Evolutionary conservation across 2,888 invertebrate genomes (phyloP), one percentile per base, ranked within the genome.

Genomic region (Cantharis rustica): DNA sequence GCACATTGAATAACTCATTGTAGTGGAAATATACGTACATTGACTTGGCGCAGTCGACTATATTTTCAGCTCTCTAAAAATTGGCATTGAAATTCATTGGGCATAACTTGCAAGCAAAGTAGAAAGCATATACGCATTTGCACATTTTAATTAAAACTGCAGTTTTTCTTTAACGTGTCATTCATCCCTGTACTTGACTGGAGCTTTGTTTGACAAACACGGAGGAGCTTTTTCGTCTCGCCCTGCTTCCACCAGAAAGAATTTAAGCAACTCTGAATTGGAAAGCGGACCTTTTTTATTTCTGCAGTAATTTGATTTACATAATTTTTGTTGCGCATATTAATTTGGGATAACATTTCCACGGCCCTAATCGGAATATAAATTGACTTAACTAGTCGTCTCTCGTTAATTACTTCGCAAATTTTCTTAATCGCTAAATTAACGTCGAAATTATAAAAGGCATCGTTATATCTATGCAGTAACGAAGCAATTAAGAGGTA

Each of bases 131-230:
- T 20, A 31, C 27, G 47, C 73, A 70, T 31, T 74, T 74, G 69
- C 69, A 69, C 74, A 74, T 69, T 74, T 74, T 74, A 74, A 74
- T 74, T 74, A 64, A 74, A 74, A 74, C 63, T 47, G 47, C 47
- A 47, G 47, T 47, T 47, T 47, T 47, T 47, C 47, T 47, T n/a
- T 7, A 47, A 47, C 47, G 7, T 47, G 47, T n/a, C n/a, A n/a
- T 47, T 47, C 47, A 47, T 47, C n/a, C 47, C 9, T 47, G 47
- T 47, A n/a, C 47, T 47, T 47, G 47, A 47, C 47, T 47, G 7
- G n/a, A 47, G 47, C 47, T 47, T n/a, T n/a, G 47, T 47, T 47
- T n/a, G 47, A 4, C 7, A 47, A 47, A 47, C n/a, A 47, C 9
- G 47, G n/a, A n/a, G n/a, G 47, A 47, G 47, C 47, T 47, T 47